A percentile compares a stretch with the other conserved stretches of the same genome.
phyloP scores from a whole-genome alignment of 2,797 vertebrate genomes.

The Heterohyrax brucei region DNA sequence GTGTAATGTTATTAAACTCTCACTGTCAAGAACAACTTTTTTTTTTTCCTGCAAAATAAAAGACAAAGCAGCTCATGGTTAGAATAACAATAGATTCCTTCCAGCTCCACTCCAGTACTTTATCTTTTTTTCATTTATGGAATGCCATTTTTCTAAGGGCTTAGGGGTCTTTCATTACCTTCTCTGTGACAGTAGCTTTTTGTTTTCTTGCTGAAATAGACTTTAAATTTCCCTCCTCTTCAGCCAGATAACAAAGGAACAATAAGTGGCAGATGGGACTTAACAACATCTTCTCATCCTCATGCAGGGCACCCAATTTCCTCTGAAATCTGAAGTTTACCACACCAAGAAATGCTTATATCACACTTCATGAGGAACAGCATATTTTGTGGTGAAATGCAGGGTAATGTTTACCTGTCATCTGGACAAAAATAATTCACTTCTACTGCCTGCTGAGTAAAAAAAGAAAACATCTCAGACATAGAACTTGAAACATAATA shows the following conservation, averaged over 20 bases:
- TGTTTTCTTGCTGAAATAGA: slow-evolving; percentile 2
- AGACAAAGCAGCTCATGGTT: slow-evolving; percentile 4
- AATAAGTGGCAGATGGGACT: not conserved
- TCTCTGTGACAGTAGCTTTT: not conserved
- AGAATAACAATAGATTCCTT: slow-evolving; percentile 33
- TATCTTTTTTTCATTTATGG: not conserved
- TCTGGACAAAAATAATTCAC: slow-evolving; percentile 36
- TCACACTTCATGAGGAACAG: not conserved
- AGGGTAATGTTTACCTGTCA: slow-evolving; percentile 12
- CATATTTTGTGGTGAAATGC: not conserved
- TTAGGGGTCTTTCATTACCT: not conserved
- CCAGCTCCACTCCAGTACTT: not conserved
- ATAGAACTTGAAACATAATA: not conserved
- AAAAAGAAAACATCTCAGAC: not conserved
- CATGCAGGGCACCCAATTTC: not conserved
- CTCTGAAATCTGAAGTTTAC: not conserved
- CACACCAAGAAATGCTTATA: not conserved
- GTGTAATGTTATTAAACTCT: not conserved
- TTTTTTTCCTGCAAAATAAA: not conserved
- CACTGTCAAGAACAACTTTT: not conserved
- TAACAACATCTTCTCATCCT: not conserved
- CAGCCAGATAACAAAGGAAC: not conserved
- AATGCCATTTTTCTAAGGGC: not conserved
- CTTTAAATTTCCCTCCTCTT: not conserved
- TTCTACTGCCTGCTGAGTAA: slow-evolving; percentile 19